These are phyloP conservation scores for Emys orbicularis DNA, from an alignment of 2,797 vertebrate genomes.

Conservation along the genomic window DNA sequence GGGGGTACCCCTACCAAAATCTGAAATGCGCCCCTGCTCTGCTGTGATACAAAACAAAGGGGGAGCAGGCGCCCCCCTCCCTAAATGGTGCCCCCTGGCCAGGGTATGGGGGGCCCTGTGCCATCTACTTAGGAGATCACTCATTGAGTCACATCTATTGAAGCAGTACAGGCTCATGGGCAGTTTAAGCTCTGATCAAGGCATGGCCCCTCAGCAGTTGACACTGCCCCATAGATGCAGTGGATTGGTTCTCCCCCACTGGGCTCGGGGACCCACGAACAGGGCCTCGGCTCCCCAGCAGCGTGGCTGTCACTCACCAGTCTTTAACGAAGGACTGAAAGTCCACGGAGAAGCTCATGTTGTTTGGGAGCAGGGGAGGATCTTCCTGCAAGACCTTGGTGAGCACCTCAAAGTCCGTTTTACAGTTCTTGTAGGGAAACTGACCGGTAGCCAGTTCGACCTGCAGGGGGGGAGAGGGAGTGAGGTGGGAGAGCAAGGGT, in stretches of 20 bases:
- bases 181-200: neutral
- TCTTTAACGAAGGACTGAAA: conserved; percentile 98
- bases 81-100: neutral
- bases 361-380: conserved; percentile 91
- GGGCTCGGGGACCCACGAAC: neutral
- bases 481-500: neutral
- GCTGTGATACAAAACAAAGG: neutral
- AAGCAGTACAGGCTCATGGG: neutral
- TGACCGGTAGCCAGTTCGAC: conserved; percentile 96
- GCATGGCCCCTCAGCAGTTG: neutral
- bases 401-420: conserved; percentile 97
- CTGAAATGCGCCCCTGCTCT: neutral
- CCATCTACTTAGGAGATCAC: neutral
- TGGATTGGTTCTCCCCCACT: fast-evolving
- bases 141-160: neutral
- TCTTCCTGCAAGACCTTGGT: conserved; percentile 99
- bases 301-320: conserved; percentile 84
- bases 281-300: neutral
- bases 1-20: neutral
- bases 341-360: conserved; percentile 95
- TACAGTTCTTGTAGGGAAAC: conserved; percentile 97
- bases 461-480: conserved; percentile 69
- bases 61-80: neutral
- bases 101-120: neutral
- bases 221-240: neutral